phyloP scores from a whole-genome alignment of 2,113 vertebrate species.

The Chaenogobius annularis region DNA sequence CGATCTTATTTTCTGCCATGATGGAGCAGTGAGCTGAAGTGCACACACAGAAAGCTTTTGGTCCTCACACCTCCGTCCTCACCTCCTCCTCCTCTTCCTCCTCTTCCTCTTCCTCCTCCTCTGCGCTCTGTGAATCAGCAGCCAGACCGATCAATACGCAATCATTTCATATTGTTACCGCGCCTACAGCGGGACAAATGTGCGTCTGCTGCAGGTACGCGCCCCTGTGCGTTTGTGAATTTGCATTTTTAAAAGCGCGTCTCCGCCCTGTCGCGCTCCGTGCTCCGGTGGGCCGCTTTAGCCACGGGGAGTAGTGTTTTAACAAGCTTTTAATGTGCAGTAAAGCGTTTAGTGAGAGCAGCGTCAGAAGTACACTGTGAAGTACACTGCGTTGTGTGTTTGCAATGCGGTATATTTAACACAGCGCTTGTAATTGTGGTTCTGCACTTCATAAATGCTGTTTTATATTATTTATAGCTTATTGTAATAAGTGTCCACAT shows the following conservation, averaged over 20 bases:
- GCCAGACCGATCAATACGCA: slow-evolving; percentile 49
- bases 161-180: slow-evolving; percentile 38
- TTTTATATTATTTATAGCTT: no score
- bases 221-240: background rate
- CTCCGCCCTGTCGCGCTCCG: background rate
- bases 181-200: slow-evolving; percentile 7
- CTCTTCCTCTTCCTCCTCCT: slow-evolving; percentile 8
- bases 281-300: slow-evolving; percentile 17
- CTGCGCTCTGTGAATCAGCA: slow-evolving; percentile 29
- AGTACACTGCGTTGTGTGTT: background rate
- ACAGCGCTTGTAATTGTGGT: background rate
- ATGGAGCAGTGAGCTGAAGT: slow-evolving; percentile 48
- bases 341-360: slow-evolving; percentile 9
- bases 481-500: no score
- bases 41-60: slow-evolving; percentile 17
- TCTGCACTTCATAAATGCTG: background rate
- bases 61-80: slow-evolving; percentile 25
- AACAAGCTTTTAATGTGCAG: slow-evolving; percentile 32
- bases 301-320: slow-evolving; percentile 21
- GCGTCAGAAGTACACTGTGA: background rate
- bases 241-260: slow-evolving; percentile 2
- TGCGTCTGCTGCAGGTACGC: background rate
- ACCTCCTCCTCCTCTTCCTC: slow-evolving; percentile 22
- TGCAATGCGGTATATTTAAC: background rate
- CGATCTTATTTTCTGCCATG: slow-evolving; percentile 12